phyloP scores from a whole-genome alignment of 2,888 invertebrate genomes.

The Drosophila rubida region DNA sequence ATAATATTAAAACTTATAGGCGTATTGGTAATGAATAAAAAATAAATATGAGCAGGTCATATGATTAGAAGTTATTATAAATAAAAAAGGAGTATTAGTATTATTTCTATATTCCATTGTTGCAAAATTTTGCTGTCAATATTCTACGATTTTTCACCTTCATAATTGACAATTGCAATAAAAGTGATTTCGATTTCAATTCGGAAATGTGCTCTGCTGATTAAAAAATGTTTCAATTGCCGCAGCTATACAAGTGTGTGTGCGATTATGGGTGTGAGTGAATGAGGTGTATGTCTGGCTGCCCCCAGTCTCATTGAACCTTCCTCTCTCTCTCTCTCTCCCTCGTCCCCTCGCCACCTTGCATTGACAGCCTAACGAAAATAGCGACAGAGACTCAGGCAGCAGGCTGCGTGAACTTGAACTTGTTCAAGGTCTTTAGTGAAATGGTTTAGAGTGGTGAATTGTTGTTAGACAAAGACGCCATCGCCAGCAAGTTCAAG shows the following conservation, averaged over 20 bases:
- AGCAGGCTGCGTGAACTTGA: conserved; percentile 62
- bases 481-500: conserved; percentile 60
- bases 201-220: not conserved
- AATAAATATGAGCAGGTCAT: too few species aligned
- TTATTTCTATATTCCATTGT: too few species aligned
- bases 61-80: too few species aligned
- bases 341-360: too few species aligned
- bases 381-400: conserved; percentile 45
- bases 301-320: conserved; percentile 13
- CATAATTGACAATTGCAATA: not conserved
- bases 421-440: conserved; percentile 70
- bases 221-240: not conserved
- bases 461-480: conserved; percentile 15
- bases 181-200: not conserved
- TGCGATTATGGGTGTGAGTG: not conserved
- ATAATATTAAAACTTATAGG: too few species aligned
- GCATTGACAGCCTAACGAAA: conserved; percentile 8
- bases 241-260: conserved; percentile 2
- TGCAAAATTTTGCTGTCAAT: not conserved
- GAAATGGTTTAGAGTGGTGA: conserved; percentile 28
- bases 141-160: not conserved
- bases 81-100: too few species aligned
- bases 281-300: conserved; percentile 28
- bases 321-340: not conserved
- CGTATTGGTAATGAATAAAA: not conserved